Evolutionary conservation across 2,797 vertebrate species (phyloP).

Genomic region (Sebastes diploproa): DNA sequence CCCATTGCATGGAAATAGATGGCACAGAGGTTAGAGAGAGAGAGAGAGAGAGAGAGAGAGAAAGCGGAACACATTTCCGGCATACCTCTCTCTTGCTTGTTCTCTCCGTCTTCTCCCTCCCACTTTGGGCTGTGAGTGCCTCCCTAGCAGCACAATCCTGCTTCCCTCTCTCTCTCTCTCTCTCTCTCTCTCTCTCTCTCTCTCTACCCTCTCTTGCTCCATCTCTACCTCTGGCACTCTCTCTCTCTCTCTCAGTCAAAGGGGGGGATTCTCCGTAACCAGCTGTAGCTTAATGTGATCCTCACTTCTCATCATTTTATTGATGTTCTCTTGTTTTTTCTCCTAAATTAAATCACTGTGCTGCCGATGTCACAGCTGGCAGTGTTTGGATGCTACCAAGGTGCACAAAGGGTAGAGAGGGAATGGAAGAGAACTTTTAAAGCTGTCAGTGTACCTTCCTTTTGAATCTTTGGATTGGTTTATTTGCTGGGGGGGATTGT

Average conservation of each 20-base stretch:
- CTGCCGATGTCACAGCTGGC: conserved; percentile 29
- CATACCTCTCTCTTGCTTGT: conserved; percentile 61
- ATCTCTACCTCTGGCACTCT: background rate
- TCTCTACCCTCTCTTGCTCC: background rate
- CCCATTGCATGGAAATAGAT: conserved; percentile 67
- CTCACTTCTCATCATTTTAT: conserved; percentile 41
- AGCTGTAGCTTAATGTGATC: conserved; percentile 59
- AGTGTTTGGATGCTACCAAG: conserved; percentile 41
- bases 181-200: background rate
- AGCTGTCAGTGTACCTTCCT: conserved; percentile 27
- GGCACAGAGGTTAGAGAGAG: conserved; percentile 27
- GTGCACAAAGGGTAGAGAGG: conserved; percentile 22
- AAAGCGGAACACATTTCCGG: conserved; percentile 62
- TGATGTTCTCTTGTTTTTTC: conserved; percentile 14
- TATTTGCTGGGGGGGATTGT: background rate
- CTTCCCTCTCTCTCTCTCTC: conserved; percentile 3
- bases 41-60: conserved; percentile 5
- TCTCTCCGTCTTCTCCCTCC: conserved; percentile 55
- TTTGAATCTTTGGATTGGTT: conserved; percentile 25
- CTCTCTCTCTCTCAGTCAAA: conserved; percentile 39
- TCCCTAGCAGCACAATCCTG: conserved; percentile 9
- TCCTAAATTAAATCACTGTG: conserved; percentile 5
- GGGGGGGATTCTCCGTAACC: conserved; percentile 61
- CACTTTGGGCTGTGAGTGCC: conserved; percentile 49
- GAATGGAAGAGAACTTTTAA: conserved; percentile 59